A percentile compares a stretch with the other conserved stretches of the same genome.
Evolutionary conservation across 2,113 vertebrate species (phyloP).

Genomic region (Neodontobutis hainanensis): DNA sequence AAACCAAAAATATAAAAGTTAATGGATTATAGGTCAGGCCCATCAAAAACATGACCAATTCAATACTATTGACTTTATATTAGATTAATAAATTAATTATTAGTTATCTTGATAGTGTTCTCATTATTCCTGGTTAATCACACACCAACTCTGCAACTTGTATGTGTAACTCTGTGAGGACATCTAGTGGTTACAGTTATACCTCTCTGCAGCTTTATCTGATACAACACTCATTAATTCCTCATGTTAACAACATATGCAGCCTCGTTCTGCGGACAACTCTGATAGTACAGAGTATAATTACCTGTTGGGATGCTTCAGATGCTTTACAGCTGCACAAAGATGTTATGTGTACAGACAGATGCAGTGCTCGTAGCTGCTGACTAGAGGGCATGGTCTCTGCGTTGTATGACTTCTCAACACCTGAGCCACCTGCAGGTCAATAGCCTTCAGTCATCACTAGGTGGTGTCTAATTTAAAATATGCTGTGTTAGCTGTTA

Average conservation of each 20-base stretch:
- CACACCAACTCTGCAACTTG: neutral
- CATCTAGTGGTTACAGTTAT: slow-evolving; percentile 71
- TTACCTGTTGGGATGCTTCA: neutral
- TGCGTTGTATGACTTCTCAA: slow-evolving; percentile 19
- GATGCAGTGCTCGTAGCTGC: slow-evolving; percentile 22
- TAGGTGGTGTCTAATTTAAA: slow-evolving; percentile 29
- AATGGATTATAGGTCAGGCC: too few relatives aligned
- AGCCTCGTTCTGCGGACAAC: neutral
- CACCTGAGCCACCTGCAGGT: slow-evolving; percentile 53
- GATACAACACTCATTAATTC: neutral
- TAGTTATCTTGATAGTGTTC: neutral
- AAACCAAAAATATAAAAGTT: too few relatives aligned
- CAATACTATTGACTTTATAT: too few relatives aligned
- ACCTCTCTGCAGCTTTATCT: neutral
- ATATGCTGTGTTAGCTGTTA: slow-evolving; percentile 29
- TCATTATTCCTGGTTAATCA: neutral
- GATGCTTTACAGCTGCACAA: slow-evolving; percentile 28
- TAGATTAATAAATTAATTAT: neutral
- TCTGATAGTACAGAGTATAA: neutral
- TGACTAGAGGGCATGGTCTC: slow-evolving; percentile 45
- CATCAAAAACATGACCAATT: too few relatives aligned
- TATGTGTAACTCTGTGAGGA: slow-evolving; percentile 49
- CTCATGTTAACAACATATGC: neutral
- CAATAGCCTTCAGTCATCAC: slow-evolving; percentile 27
- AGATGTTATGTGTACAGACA: slow-evolving; percentile 20